A percentile compares a stretch with the other conserved stretches of the same genome.
Evolutionary conservation across 2,888 invertebrate species (phyloP).

Genomic region (Lomographa bimaculata): DNA sequence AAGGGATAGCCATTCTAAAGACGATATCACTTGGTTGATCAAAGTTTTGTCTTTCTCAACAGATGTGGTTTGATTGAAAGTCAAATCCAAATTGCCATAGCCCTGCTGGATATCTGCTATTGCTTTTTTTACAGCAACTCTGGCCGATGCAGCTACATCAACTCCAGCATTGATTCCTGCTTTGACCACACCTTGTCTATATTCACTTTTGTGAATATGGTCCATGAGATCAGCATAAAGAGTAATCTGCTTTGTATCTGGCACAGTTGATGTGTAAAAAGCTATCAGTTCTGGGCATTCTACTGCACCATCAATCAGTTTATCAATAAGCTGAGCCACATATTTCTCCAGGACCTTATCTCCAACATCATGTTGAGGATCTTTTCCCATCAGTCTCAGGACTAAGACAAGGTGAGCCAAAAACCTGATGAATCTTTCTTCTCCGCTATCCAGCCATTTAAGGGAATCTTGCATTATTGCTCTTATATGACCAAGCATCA

Average conservation of each 20-base stretch:
- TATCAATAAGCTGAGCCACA: conserved; percentile 87
- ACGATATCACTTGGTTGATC: conserved; percentile 67
- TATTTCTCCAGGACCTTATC: conserved; percentile 90
- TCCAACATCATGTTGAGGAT: conserved; percentile 87
- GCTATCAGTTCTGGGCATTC: conserved; percentile 92
- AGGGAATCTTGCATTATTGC: conserved; percentile 88
- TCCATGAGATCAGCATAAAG: conserved; percentile 89
- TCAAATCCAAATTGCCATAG: conserved; percentile 78
- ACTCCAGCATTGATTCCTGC: conserved; percentile 90
- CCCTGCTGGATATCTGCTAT: conserved; percentile 72
- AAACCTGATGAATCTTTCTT: conserved; percentile 88
- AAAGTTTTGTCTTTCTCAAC: conserved; percentile 75
- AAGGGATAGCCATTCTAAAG: conserved; percentile 94
- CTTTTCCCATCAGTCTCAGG: conserved; percentile 90
- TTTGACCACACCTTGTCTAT: conserved; percentile 85
- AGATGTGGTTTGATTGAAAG: conserved; percentile 87
- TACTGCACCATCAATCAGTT: conserved; percentile 70
- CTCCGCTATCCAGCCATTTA: conserved; percentile 84
- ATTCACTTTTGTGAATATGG: conserved; percentile 85
- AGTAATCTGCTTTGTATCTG: conserved; percentile 73
- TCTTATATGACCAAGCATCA: conserved; percentile 92
- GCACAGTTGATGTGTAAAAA: conserved; percentile 92
- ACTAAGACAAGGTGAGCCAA: conserved; percentile 93
- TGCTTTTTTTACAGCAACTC: conserved; percentile 91
- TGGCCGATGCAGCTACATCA: conserved; percentile 93